Base-by-base conservation (phyloP, 2,888 invertebrate species). In the Auanema freiburgensis region DNA sequence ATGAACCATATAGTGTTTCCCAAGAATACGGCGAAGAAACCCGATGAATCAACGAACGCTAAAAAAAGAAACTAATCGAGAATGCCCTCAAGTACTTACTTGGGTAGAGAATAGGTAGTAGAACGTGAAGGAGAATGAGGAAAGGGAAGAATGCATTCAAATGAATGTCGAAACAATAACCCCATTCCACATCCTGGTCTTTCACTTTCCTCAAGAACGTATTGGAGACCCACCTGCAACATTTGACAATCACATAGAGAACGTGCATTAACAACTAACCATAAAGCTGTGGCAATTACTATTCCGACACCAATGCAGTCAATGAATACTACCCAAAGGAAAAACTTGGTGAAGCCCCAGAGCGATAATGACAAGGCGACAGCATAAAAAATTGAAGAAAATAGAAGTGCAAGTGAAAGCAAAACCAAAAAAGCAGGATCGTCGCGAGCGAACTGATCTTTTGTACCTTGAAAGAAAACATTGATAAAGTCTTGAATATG, bases 91-190 rank as follows among this genome's bases (percentile, higher is more conserved):
- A 10, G 46, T 21, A 49, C 62, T 50, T 24, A 90, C 92, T 89
- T 33, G 75, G 83, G 84, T 91, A 93, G 68, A 96, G 89, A 76
- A 94, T 89, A 59, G 96, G 88, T 84, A 95, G 92, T 79, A 96
- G 89, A 79, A 93, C 91, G 85, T 98, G 96, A 61, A 98, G 88
- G 76, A 97, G 88, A 71, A 94, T 90, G 16, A 97, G 88, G 1
- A 95, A 90, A n/a, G 97, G 97, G 86, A 96, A 96, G 86, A 95
- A 93, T 2, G 97, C 97, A 87, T 98, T 98, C 79, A 98, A 88
- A 87, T 98, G 97, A 5, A 98, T 93, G 85, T 98, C 97, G 86
- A 98, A 98, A 18, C 93, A 91, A 86, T 94, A 98, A 5, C 92
- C 97, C 97, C 97, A 98, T 86, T 98, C 97, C n/a, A 89, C 88